Conservation (phyloP, 2,113 vertebrate genomes). For the Boulengeromyrus knoepffleri region DNA sequence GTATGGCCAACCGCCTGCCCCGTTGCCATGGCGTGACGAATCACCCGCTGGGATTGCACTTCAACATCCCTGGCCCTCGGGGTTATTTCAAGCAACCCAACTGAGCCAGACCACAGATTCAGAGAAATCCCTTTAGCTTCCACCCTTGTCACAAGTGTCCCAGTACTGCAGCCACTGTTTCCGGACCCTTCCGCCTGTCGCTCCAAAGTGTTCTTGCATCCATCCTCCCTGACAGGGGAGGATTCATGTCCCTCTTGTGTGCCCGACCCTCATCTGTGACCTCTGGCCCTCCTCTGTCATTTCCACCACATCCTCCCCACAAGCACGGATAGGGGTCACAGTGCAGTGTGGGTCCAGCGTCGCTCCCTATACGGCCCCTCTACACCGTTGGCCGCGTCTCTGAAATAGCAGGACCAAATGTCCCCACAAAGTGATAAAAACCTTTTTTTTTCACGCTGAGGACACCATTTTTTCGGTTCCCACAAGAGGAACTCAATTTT, state of each 20-base stretch:
- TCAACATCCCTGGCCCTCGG: background rate
- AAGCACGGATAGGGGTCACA: background rate
- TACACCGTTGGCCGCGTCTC: background rate
- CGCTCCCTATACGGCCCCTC: background rate
- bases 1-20: background rate
- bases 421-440: too few species aligned
- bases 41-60: background rate
- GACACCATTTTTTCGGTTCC: too few species aligned
- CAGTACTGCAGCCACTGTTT: background rate
- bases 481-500: too few species aligned
- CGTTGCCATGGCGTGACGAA: background rate
- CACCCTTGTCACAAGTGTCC: background rate
- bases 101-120: background rate
- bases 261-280: background rate
- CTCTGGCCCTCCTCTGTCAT: background rate
- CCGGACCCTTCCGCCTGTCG: background rate
- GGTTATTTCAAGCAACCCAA: background rate
- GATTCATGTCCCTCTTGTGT: background rate
- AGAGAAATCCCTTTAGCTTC: background rate
- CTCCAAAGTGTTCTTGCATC: background rate
- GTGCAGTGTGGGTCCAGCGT: background rate
- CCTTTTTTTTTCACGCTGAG: too few species aligned
- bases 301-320: background rate
- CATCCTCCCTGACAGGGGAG: background rate
- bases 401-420: background rate